A percentile compares a stretch with the other conserved stretches of the same genome.
phyloP scores from a whole-genome alignment of 2,797 vertebrate genomes.

The Phalanger gymnotis region DNA sequence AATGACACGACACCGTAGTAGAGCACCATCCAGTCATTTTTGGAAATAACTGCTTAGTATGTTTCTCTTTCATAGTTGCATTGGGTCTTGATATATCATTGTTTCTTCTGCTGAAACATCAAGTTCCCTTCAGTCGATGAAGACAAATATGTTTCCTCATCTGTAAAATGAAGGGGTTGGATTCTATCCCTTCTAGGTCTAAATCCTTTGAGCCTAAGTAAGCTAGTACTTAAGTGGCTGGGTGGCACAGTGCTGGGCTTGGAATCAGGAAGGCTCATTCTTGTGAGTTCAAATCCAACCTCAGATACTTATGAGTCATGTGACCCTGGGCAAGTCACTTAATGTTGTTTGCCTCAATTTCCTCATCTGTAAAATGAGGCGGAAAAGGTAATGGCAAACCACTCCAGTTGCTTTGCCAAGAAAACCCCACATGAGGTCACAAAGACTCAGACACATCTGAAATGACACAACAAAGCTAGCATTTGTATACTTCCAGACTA shows the following conservation, averaged over 20 bases:
- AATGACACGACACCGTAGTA: neutral
- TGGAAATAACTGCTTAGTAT: neutral
- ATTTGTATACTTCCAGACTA: neutral
- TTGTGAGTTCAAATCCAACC: neutral
- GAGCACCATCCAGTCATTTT: neutral
- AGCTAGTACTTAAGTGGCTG: neutral
- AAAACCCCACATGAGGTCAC: no score
- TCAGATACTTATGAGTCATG: no score
- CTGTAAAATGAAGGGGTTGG: neutral
- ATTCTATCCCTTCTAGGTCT: neutral
- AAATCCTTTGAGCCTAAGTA: neutral
- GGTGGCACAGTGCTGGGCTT: neutral
- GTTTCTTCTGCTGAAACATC: neutral
- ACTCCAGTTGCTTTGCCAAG: no score
- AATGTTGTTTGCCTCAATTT: no score
- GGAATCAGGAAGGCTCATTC: neutral
- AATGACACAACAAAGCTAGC: neutral
- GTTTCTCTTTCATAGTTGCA: slow-evolving; percentile 13
- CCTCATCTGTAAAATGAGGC: no score
- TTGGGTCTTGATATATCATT: neutral
- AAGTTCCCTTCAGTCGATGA: neutral
- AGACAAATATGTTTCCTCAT: neutral
- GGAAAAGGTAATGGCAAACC: no score
- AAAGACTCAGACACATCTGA: no score
- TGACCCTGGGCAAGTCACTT: no score